phyloP scores from a whole-genome alignment of 92 coral and sea anemone genomes.

The Pocillopora meandrina region DNA sequence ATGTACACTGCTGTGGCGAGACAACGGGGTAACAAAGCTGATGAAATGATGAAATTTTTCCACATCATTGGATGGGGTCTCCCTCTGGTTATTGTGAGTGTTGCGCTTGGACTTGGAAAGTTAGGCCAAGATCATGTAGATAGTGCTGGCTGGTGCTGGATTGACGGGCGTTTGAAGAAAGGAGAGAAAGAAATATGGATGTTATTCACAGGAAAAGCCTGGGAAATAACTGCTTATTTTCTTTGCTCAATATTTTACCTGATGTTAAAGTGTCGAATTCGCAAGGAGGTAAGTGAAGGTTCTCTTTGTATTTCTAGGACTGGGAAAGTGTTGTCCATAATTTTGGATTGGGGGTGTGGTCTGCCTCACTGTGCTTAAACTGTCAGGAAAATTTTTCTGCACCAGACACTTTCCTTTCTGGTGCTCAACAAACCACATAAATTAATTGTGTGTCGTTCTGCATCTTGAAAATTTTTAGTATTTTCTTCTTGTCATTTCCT shows the following conservation, averaged over 20 bases:
- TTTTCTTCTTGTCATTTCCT: too few relatives aligned
- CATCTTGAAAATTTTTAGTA: too few relatives aligned
- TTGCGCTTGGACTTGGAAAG: conserved; percentile 44
- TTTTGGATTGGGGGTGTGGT: too few relatives aligned
- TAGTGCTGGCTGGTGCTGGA: conserved; percentile 95
- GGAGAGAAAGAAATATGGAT: conserved; percentile 66
- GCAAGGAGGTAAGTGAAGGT: conserved; percentile 61
- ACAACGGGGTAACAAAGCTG: conserved; percentile 58
- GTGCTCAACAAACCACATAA: too few relatives aligned
- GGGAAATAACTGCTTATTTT: conserved; percentile 83
- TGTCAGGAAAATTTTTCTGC: too few relatives aligned
- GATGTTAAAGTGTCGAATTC: conserved; percentile 65
- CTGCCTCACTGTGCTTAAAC: too few relatives aligned
- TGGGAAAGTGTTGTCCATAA: too few relatives aligned
- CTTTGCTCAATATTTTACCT: conserved; percentile 60
- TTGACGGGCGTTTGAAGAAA: neutral
- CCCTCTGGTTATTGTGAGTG: conserved; percentile 62
- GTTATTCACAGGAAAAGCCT: conserved; percentile 83
- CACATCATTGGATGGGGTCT: conserved; percentile 81
- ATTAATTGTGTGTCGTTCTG: too few relatives aligned
- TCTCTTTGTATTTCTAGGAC: too few relatives aligned
- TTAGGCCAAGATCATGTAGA: conserved; percentile 67
- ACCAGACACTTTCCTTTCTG: too few relatives aligned
- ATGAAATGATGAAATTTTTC: conserved; percentile 62
- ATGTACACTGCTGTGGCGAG: conserved; percentile 63